Evolutionary conservation across 2,797 vertebrate species (phyloP), one percentile per base, ranked within the genome.

Genomic region (Myiothlypis chrysogaster): DNA sequence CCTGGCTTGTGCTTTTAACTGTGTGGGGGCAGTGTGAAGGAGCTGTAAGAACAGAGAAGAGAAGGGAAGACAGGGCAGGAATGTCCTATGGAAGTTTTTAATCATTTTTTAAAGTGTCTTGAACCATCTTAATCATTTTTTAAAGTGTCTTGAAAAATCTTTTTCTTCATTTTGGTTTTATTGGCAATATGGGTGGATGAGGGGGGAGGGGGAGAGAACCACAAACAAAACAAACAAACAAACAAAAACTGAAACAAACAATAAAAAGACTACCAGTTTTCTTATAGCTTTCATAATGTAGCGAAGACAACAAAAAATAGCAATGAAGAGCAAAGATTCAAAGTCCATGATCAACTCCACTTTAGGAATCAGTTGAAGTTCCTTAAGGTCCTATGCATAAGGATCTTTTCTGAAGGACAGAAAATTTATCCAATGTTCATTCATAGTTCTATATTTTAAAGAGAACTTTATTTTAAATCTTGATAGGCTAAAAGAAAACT

Each of bases 1-100:
- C 83, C 61, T 90, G 37, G 70, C 85, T 81, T 92, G 61, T 65
- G 39, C 88, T 87, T 93, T 96, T 89, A 94, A 61, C 32, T 49
- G 44, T 39, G 50, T 34, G 64, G 71, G 75, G 50, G 35, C 73
- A 91, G 43, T 28, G 44, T 73, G 65, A 94, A 43, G 34, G 41
- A 94, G 43, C 8, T 81, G 12, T 60, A 66, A 59, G 56, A 61
- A 50, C 20, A 41, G n/a, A 6, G 35, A 93, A 91, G 34, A 75
- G 10, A 69, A 10, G 27, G 24, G 27, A 75, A 47, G 15, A 37
- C 5, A 1, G 22, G 12, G 14, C 20, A 84, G n/a, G 35, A 86
- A 61, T 4, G 5, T 75, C 8, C 6, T 39, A 20, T 19, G 17
- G 61, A 85, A 75, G 52, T 49, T 78, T 76, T 95, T 47, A 94